phyloP scores from a whole-genome alignment of 2,888 invertebrate genomes.

The Hipparchia semele region DNA sequence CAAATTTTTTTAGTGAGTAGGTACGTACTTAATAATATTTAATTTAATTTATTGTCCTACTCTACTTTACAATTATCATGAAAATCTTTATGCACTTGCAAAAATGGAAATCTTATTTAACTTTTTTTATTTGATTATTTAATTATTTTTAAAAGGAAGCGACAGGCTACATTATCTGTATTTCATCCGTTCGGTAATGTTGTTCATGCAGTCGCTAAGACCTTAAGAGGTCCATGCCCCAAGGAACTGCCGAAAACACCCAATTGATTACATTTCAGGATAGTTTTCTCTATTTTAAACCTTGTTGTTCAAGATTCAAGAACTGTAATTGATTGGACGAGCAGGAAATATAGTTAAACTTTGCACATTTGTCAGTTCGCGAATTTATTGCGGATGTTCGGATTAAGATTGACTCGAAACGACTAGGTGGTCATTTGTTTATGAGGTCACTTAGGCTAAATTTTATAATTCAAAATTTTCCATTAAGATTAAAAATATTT shows the following conservation, averaged over 20 bases:
- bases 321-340: constrained; percentile 9
- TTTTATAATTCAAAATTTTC: constrained; percentile 8
- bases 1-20: too few species aligned
- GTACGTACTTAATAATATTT: too few species aligned
- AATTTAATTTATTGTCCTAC: too few species aligned
- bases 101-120: too few species aligned
- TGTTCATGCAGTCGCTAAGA: neutral
- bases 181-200: neutral
- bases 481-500: neutral
- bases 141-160: too few species aligned
- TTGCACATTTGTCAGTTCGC: constrained; percentile 37
- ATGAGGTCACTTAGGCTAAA: neutral
- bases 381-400: constrained; percentile 37
- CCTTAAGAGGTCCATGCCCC: constrained; percentile 26
- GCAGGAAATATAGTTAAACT: constrained; percentile 28
- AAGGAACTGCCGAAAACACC: constrained; percentile 27
- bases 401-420: constrained; percentile 37
- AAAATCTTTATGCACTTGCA: too few species aligned
- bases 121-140: too few species aligned
- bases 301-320: constrained; percentile 20
- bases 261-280: constrained; percentile 19
- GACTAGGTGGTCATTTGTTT: constrained; percentile 14
- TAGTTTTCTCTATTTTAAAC: constrained; percentile 11
- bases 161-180: too few species aligned
- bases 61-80: too few species aligned